Base-by-base conservation (phyloP, 1,140 invertebrate genomes). In the Anastatus disparis region DNA sequence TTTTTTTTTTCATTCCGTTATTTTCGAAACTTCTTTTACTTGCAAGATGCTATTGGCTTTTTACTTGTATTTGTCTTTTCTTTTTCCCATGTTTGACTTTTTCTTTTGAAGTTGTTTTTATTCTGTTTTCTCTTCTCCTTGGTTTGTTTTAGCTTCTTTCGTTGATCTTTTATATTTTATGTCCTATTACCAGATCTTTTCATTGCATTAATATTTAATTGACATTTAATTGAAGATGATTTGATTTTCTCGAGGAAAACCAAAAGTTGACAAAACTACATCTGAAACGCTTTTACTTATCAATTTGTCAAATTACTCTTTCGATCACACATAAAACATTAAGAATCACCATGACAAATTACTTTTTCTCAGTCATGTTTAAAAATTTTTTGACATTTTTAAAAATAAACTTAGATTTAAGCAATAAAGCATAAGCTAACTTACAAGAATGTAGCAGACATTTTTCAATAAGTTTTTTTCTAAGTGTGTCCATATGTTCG, bases 61-160 rank as follows among this genome's bases (percentile, higher is more conserved):
- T 63, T 27, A 52, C 8, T 70, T 38, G 38, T 62, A 31, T 63
- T 70, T 70, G 50, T 62, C 58, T 70, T 70, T 62, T 53, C 22
- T 24, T 26, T 3, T n/a, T 20, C 48, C 44, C 46, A 17, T 70
- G 50, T 70, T 70, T 63, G 62, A 70, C 67, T 63, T 70, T 70
- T 58, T n/a, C n/a, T n/a, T 55, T 70, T 62, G n/a, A 55, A 70
- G 13, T 64, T 50, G n/a, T 26, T 67, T 61, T 69, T 48, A 15
- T 44, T 20, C 1, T 24, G 26, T 46, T 69, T 53, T 61, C 40
- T n/a, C 22, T 59, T 56, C 26, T 0, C 8, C 44, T n/a, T 8
- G 10, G 10, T 17, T 69, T 70, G 20, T 62, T 70, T 62, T n/a
- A n/a, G 55, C 67, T n/a, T 22, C 15, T n/a, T 12, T 13, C 7